Conservation (phyloP, 1,140 invertebrate genomes). For the Aleiodes sp. region DNA sequence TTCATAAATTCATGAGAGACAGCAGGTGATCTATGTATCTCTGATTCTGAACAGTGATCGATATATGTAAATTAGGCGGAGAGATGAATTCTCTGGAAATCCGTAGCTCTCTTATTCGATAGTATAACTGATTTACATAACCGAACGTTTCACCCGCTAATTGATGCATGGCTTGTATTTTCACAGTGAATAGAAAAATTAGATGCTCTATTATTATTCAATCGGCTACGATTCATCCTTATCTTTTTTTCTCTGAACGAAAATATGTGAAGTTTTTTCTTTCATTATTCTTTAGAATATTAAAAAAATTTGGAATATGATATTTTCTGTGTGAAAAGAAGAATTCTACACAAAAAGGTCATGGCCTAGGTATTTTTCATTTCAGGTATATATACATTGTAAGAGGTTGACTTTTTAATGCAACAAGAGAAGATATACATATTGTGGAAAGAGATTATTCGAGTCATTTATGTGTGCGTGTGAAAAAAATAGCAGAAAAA, state of each 20-base stretch:
- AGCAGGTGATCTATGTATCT: background rate
- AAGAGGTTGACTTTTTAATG: background rate
- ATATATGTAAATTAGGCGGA: too few relatives aligned
- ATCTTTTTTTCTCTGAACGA: too few relatives aligned
- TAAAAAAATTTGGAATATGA: too few relatives aligned
- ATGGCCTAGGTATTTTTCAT: background rate
- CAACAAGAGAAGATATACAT: background rate
- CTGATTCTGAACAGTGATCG: background rate
- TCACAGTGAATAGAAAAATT: background rate
- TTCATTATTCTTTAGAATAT: too few relatives aligned
- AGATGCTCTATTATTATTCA: background rate
- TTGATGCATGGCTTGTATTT: background rate
- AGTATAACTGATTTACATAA: background rate
- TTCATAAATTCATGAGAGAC: background rate
- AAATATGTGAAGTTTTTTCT: too few relatives aligned
- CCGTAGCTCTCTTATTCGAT: too few relatives aligned
- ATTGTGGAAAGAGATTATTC: background rate
- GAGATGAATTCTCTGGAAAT: too few relatives aligned
- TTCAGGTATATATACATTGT: background rate
- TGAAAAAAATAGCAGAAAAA: background rate
- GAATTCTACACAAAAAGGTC: background rate
- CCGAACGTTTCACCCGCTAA: background rate
- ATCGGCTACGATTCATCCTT: background rate
- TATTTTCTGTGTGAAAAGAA: too few relatives aligned
- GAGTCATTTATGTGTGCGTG: background rate